These are phyloP conservation scores for Agrypnia vestita DNA, from an alignment of 1,140 invertebrate species.

Conservation along the genomic window DNA sequence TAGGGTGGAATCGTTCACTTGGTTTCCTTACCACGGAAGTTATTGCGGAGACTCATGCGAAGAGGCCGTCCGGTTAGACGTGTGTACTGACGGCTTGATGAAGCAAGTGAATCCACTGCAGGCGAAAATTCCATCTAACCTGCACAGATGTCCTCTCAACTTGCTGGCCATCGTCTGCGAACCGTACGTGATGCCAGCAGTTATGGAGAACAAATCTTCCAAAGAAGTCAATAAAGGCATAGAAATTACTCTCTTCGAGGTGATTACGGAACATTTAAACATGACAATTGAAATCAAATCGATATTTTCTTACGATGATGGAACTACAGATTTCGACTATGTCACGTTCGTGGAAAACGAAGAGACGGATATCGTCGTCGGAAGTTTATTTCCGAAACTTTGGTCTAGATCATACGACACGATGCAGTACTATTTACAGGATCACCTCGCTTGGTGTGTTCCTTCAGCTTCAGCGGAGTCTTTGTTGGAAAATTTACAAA, in stretches of 20 bases:
- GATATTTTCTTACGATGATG: background rate
- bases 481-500: slow-evolving; percentile 33
- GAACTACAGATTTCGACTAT: background rate
- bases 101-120: background rate
- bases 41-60: background rate
- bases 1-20: background rate
- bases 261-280: background rate
- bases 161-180: background rate
- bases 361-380: slow-evolving; percentile 46
- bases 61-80: background rate
- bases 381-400: slow-evolving; percentile 42
- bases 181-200: background rate
- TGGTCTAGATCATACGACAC: slow-evolving; percentile 10
- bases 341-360: background rate
- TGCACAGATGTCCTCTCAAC: background rate
- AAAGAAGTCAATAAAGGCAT: slow-evolving; percentile 7
- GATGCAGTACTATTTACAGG: slow-evolving; percentile 46
- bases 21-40: background rate
- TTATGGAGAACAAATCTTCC: background rate
- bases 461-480: slow-evolving; percentile 18
- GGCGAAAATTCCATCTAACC: background rate
- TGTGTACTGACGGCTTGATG: background rate
- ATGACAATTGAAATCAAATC: background rate
- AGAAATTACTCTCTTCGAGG: background rate
- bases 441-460: slow-evolving; percentile 44